phyloP scores from a whole-genome alignment of 2,888 invertebrate species.

The Calameuta idolon region DNA sequence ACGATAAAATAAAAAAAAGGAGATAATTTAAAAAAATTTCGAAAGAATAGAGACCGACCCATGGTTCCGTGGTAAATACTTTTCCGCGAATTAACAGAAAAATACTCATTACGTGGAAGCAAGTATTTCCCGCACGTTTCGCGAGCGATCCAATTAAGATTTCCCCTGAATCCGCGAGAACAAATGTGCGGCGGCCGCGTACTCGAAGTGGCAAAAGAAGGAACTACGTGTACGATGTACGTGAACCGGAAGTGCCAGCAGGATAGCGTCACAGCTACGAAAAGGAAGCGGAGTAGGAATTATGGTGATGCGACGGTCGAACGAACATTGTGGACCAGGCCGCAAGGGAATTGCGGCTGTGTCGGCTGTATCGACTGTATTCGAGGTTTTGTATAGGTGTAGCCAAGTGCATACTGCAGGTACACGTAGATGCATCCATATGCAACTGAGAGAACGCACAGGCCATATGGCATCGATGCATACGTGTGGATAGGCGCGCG shows the following conservation, averaged over 20 bases:
- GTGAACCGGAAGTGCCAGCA: too few species aligned
- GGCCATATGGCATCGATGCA: conserved; percentile 16
- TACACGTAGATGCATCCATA: conserved; percentile 3
- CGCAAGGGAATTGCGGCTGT: conserved; percentile 32
- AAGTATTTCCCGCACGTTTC: background rate
- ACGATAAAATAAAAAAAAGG: too few species aligned
- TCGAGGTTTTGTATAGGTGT: conserved; percentile 26
- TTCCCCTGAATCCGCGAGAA: conserved; percentile 1
- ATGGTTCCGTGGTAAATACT: too few species aligned
- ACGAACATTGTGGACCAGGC: conserved; percentile 18
- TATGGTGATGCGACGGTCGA: conserved; percentile 35
- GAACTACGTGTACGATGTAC: too few species aligned
- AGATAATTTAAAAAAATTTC: too few species aligned
- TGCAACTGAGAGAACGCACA: conserved; percentile 14
- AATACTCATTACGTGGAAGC: too few species aligned
- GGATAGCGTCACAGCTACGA: too few species aligned
- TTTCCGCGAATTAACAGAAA: too few species aligned
- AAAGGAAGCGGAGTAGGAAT: conserved; percentile 32
- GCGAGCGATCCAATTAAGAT: background rate
- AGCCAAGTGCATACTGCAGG: conserved; percentile 13
- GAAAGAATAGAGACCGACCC: too few species aligned
- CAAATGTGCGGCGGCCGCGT: background rate
- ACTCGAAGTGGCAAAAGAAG: background rate
- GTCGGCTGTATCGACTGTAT: conserved; percentile 29
- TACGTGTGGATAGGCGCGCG: background rate